These are phyloP conservation scores for Castor canadensis DNA, from an alignment of 2,113 vertebrate species.

Conservation along the genomic window DNA sequence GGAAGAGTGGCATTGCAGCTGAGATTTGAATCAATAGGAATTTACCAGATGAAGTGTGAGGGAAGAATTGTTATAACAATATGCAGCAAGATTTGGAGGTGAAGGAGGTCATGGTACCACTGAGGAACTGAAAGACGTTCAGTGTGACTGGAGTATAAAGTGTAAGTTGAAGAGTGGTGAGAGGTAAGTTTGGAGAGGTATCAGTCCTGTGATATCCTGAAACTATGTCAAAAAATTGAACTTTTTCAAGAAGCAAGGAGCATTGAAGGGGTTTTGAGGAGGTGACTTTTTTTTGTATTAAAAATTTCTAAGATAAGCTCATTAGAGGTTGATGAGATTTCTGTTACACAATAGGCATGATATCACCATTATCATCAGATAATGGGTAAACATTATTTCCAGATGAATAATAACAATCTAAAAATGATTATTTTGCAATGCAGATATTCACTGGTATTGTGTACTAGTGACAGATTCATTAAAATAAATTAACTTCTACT, in stretches of 20 bases:
- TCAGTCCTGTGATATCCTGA: neutral
- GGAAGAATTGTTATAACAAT: neutral
- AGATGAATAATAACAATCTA: neutral
- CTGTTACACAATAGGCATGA: neutral
- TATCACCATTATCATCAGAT: neutral
- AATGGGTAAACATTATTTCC: neutral
- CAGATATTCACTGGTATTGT: neutral
- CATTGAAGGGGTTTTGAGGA: neutral
- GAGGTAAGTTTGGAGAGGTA: neutral
- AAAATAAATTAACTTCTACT: conserved; percentile 2
- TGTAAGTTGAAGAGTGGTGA: neutral
- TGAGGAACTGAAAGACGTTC: neutral
- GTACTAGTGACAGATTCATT: neutral
- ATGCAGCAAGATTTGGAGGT: neutral
- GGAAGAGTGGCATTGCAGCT: neutral
- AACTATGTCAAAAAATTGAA: neutral
- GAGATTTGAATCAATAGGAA: neutral
- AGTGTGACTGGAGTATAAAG: neutral
- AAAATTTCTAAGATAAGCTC: neutral
- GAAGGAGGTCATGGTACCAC: neutral
- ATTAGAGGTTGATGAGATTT: neutral
- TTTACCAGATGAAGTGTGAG: neutral
- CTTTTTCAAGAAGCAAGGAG: neutral
- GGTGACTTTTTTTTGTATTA: neutral
- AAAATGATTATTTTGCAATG: conserved; percentile 11